Conservation (phyloP, 2,797 vertebrate species). For the Hydrolagus colliei region DNA sequence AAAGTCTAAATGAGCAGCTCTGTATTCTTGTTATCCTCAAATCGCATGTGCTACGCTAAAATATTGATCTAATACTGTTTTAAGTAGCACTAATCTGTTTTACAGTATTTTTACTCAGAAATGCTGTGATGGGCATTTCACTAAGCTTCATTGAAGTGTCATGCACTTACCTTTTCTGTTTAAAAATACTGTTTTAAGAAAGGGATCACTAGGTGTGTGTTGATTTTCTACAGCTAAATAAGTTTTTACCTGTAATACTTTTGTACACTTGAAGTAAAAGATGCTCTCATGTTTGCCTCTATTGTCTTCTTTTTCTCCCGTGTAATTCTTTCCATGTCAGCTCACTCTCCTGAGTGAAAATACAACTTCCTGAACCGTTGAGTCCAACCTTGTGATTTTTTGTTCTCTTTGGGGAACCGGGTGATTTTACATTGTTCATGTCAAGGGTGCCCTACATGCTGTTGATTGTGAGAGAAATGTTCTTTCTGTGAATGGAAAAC, state of each 20-base stretch:
- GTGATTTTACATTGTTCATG: neutral
- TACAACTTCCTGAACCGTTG: no score
- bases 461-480: no score
- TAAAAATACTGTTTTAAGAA: neutral
- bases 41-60: neutral
- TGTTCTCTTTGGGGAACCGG: neutral
- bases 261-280: neutral
- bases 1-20: conserved; percentile 11
- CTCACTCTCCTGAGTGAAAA: neutral
- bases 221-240: neutral
- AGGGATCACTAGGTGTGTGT: neutral
- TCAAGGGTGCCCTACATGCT: neutral
- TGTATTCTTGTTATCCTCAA: conserved; percentile 9
- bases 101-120: neutral
- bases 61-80: neutral
- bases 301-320: neutral
- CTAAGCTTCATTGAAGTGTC: neutral
- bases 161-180: neutral
- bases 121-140: neutral
- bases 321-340: neutral
- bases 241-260: neutral
- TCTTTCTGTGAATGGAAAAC: neutral
- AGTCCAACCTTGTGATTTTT: neutral
- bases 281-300: neutral
- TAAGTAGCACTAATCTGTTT: neutral